phyloP scores from a whole-genome alignment of 2,888 invertebrate species.

The Acrobeloides nanus region DNA sequence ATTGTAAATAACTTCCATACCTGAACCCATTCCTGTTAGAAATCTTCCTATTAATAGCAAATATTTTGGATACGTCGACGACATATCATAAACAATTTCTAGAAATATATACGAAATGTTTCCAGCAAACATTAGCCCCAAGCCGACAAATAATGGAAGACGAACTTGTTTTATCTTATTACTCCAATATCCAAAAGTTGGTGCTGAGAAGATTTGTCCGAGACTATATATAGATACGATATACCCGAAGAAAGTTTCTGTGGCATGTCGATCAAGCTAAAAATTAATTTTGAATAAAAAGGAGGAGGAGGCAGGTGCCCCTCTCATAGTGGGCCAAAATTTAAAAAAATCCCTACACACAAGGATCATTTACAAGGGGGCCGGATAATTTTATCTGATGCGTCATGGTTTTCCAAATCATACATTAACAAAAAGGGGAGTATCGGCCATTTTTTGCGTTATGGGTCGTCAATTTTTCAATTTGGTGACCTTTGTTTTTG shows the following conservation, averaged over 20 bases:
- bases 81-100: constrained; percentile 12
- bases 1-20: constrained; percentile 4
- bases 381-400: not conserved
- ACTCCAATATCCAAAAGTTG: constrained; percentile 53
- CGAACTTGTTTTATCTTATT: constrained; percentile 34
- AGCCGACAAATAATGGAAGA: constrained; percentile 44
- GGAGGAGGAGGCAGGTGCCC: not conserved
- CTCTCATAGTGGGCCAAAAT: not conserved
- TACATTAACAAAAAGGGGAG: constrained; percentile 7
- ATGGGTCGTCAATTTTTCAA: too few species aligned
- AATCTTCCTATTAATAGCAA: constrained; percentile 18
- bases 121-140: constrained; percentile 20
- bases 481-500: too few species aligned
- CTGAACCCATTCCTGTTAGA: constrained; percentile 16
- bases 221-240: constrained; percentile 54
- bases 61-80: too few species aligned
- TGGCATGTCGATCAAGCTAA: constrained; percentile 8
- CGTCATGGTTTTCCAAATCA: not conserved
- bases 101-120: constrained; percentile 15
- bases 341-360: not conserved
- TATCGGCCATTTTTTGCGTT: too few species aligned
- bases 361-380: too few species aligned
- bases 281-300: not conserved
- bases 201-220: constrained; percentile 55
- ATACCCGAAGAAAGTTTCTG: constrained; percentile 52